Conservation (phyloP, 2,113 vertebrate species). For the Vanacampus margaritifer region DNA sequence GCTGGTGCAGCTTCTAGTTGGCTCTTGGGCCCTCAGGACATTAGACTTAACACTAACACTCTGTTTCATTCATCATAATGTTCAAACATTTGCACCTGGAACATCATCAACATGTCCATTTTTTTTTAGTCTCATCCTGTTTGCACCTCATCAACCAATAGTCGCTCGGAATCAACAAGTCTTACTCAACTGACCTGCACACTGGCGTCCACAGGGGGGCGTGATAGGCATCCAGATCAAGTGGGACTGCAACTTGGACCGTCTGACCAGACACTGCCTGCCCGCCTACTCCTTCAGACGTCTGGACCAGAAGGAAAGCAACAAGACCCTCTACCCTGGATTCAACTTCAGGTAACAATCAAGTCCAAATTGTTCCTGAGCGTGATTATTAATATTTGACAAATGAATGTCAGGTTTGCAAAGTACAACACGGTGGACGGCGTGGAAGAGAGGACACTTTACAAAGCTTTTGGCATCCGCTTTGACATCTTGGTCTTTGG, state of each 20-base stretch:
- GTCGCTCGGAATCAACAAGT: no score
- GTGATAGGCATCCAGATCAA: conserved; percentile 84
- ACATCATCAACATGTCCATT: no score
- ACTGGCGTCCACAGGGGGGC: conserved; percentile 72
- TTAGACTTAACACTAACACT: no score
- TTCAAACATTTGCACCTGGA: no score
- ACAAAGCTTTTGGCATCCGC: conserved; percentile 81
- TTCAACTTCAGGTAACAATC: conserved; percentile 78
- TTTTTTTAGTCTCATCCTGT: no score
- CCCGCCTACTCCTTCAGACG: conserved; percentile 78
- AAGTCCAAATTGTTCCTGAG: neutral
- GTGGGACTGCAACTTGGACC: conserved; percentile 84
- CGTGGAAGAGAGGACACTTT: conserved; percentile 75
- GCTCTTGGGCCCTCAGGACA: no score
- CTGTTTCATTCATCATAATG: no score
- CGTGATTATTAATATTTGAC: neutral
- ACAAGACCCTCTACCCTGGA: conserved; percentile 75
- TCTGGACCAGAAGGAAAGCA: conserved; percentile 77
- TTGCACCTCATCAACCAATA: no score
- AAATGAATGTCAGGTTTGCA: conserved; percentile 70
- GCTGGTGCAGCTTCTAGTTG: no score
- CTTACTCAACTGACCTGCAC: neutral
- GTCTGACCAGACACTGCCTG: conserved; percentile 62
- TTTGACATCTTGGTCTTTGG: conserved; percentile 87
- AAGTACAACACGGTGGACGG: conserved; percentile 71